Base-by-base conservation (phyloP, 2,113 vertebrate species). In the Tichodroma muraria region DNA sequence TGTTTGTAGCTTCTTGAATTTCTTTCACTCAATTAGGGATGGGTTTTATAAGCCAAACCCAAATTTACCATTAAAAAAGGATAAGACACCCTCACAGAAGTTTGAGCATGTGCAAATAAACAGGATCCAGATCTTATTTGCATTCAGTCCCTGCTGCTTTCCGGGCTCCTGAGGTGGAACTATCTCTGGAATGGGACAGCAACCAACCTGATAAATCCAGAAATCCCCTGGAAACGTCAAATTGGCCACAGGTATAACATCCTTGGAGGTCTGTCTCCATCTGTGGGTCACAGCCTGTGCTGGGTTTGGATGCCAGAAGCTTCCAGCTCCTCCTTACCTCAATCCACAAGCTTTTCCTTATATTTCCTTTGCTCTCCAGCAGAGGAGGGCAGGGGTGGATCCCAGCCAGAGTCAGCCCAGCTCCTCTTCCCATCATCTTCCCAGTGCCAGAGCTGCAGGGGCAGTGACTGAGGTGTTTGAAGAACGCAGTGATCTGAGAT, bases 21-120 rank as follows among this genome's bases (percentile, higher is more conserved):
- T 40, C 52, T 80, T 80, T 77, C 9, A 8, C 68, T 91, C 94
- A 93, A 69, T 93, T 94, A 96, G 21, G 56, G 47, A 59, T 59
- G 25, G 44, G 52, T 73, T 93, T 93, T 83, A 88, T 52, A 86
- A 78, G 27, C 60, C 64, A 83, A 75, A 12, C 65, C 17, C 40
- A 73, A 92, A 92, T 94, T 93, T 81, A 44, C 73, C 61, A 52
- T 94, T 86, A 92, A 85, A 91, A 71, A 78, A 52, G 69, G 85
- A 56, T 47, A 28, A 91, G 85, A 27, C 22, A 35, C 47, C n/a
- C 71, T 50, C 3, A 6, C 47, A 78, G 76, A 92, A 63, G 21
- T 70, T 17, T 8, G 22, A 94, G 49, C 7, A 12, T 85, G 68
- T n/a, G 72, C 71, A 80, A 88, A 88, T 35, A 63, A 93, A 70